Evolutionary conservation across 2,888 invertebrate species (phyloP).

Genomic region (Formica aserva): DNA sequence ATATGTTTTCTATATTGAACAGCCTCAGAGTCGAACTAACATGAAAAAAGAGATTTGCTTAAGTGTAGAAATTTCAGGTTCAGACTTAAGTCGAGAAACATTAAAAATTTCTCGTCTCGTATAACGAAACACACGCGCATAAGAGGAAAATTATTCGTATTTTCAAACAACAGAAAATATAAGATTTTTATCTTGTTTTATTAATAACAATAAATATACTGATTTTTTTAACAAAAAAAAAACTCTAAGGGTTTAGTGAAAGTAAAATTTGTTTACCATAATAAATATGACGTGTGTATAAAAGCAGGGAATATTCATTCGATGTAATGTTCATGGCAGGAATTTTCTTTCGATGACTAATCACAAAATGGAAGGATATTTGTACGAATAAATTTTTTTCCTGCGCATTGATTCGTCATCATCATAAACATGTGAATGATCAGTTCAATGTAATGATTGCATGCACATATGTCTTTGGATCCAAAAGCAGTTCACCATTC

Average conservation of each 20-base stretch:
- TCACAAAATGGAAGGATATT: conserved; percentile 67
- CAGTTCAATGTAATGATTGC: conserved; percentile 66
- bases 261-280: conserved; percentile 48
- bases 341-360: conserved; percentile 62
- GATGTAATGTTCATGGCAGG: background rate
- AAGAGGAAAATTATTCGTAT: background rate
- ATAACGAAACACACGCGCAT: background rate
- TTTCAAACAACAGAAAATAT: conserved; percentile 1
- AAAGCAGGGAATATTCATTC: conserved; percentile 33
- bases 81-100: background rate
- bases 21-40: background rate
- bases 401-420: conserved; percentile 63
- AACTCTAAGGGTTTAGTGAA: conserved; percentile 68
- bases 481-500: conserved; percentile 45
- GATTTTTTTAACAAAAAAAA: conserved; percentile 65
- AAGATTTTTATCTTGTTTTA: conserved; percentile 74
- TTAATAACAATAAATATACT: conserved; percentile 84
- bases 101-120: background rate
- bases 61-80: background rate
- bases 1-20: background rate
- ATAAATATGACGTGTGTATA: conserved; percentile 52
- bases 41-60: background rate
- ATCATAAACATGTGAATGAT: conserved; percentile 70
- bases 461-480: conserved; percentile 68
- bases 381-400: conserved; percentile 54